phyloP scores from a whole-genome alignment of 2,797 vertebrate species.

The Erithacus rubecula region DNA sequence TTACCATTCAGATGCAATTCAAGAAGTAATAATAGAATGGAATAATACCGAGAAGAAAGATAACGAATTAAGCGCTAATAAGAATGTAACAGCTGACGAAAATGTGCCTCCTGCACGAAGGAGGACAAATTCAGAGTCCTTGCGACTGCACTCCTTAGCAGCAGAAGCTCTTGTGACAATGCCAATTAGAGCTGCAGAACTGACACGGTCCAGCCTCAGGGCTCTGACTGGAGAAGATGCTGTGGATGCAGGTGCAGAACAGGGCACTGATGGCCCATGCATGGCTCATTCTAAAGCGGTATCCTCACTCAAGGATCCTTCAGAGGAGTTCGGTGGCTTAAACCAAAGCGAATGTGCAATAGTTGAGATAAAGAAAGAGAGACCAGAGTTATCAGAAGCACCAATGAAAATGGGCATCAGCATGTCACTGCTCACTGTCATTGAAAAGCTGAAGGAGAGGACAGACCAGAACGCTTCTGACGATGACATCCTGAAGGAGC shows the following conservation, averaged over 20 bases:
- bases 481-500: slow-evolving; percentile 93
- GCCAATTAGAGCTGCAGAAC: slow-evolving; percentile 89
- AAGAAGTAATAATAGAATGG: slow-evolving; percentile 80
- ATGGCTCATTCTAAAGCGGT: slow-evolving; percentile 63
- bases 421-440: slow-evolving; percentile 93
- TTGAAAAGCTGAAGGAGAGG: slow-evolving; percentile 91
- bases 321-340: slow-evolving; percentile 62
- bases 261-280: slow-evolving; percentile 65
- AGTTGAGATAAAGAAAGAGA: slow-evolving; percentile 76
- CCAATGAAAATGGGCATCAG: slow-evolving; percentile 94
- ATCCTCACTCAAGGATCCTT: slow-evolving; percentile 67
- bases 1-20: slow-evolving; percentile 68
- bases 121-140: slow-evolving; percentile 94
- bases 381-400: slow-evolving; percentile 76
- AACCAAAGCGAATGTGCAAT: slow-evolving; percentile 70
- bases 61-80: slow-evolving; percentile 49
- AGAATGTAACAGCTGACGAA: slow-evolving; percentile 78
- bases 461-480: slow-evolving; percentile 95
- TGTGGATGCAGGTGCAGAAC: slow-evolving; percentile 72
- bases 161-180: slow-evolving; percentile 95
- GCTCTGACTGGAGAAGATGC: slow-evolving; percentile 56
- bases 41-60: slow-evolving; percentile 72
- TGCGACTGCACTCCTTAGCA: slow-evolving; percentile 92
- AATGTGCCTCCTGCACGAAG: slow-evolving; percentile 89
- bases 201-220: slow-evolving; percentile 73